phyloP scores from a whole-genome alignment of 2,888 invertebrate genomes.

The Volucella inanis region DNA sequence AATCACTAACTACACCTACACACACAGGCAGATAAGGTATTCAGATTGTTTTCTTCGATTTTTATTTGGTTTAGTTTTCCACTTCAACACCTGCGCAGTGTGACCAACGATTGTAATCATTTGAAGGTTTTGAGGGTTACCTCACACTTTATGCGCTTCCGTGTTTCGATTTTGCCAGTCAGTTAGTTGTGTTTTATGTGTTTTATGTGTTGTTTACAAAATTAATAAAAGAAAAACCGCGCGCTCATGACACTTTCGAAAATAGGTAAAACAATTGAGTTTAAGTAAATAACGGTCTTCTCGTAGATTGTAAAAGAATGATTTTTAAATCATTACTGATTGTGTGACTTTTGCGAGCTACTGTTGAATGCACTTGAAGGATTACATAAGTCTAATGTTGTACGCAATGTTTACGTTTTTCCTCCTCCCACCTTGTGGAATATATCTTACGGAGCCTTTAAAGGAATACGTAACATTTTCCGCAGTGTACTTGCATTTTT shows the following conservation, averaged over 20 bases:
- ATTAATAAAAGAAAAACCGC: slow-evolving; percentile 44
- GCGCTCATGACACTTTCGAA: slow-evolving; percentile 15
- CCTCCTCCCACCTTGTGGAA: background rate
- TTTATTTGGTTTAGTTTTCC: slow-evolving; percentile 20
- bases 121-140: slow-evolving; percentile 62
- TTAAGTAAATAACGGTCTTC: slow-evolving; percentile 11
- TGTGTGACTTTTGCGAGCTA: slow-evolving; percentile 10
- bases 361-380: slow-evolving; percentile 62
- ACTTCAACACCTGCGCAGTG: slow-evolving; percentile 63
- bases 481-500: slow-evolving; percentile 67
- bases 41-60: slow-evolving; percentile 38
- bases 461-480: slow-evolving; percentile 53
- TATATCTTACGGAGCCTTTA: background rate
- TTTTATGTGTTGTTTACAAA: slow-evolving; percentile 73
- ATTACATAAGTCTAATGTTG: slow-evolving; percentile 59
- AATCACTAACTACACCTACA: slow-evolving; percentile 44
- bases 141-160: slow-evolving; percentile 60
- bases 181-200: slow-evolving; percentile 72
- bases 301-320: slow-evolving; percentile 1
- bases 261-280: slow-evolving; percentile 11
- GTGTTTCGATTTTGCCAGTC: slow-evolving; percentile 48
- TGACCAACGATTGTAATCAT: slow-evolving; percentile 54
- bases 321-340: background rate
- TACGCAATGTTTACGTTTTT: slow-evolving; percentile 70
- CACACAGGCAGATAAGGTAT: slow-evolving; percentile 19